phyloP scores from a whole-genome alignment of 2,797 vertebrate species.

The Sebastes vulpes region DNA sequence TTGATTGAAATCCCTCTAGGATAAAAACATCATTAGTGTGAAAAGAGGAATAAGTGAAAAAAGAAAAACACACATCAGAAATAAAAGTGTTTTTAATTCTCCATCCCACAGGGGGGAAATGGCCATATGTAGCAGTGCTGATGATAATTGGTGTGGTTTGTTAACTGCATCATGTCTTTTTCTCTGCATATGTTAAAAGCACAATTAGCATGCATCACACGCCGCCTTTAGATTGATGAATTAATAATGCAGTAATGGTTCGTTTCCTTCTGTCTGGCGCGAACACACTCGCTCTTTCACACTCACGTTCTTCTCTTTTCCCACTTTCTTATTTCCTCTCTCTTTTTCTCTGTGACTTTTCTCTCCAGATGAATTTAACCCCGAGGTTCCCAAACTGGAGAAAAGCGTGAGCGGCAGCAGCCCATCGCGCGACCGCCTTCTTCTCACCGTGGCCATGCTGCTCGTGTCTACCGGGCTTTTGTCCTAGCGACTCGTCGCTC shows the following conservation, averaged over 20 bases:
- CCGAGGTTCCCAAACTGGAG: conserved; percentile 95
- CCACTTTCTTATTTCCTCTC: conserved; percentile 8
- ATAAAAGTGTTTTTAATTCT: conserved; percentile 65
- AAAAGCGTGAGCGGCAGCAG: conserved; percentile 97
- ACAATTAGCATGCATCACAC: conserved; percentile 60
- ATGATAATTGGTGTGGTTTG: conserved; percentile 75
- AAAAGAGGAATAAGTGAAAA: conserved; percentile 39
- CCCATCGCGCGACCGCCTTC: conserved; percentile 93
- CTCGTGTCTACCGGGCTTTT: conserved; percentile 88
- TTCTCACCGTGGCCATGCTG: conserved; percentile 90
- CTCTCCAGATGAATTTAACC: conserved; percentile 91
- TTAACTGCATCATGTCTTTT: conserved; percentile 67
- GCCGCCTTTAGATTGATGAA: conserved; percentile 64
- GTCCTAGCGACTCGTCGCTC: conserved; percentile 87
- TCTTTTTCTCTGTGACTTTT: conserved; percentile 20
- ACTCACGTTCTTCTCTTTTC: not conserved
- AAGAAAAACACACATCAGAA: conserved; percentile 40
- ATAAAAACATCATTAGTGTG: conserved; percentile 78
- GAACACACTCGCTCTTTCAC: not conserved
- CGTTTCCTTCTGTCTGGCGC: conserved; percentile 35
- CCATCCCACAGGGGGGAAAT: conserved; percentile 37
- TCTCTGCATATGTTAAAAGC: conserved; percentile 59
- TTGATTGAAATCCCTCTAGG: conserved; percentile 80
- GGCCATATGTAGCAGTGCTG: conserved; percentile 59
- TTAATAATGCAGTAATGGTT: conserved; percentile 66